A percentile compares a stretch with the other conserved stretches of the same genome.
phyloP scores from a whole-genome alignment of 2,888 invertebrate genomes.

The Oscheius myriophilus region DNA sequence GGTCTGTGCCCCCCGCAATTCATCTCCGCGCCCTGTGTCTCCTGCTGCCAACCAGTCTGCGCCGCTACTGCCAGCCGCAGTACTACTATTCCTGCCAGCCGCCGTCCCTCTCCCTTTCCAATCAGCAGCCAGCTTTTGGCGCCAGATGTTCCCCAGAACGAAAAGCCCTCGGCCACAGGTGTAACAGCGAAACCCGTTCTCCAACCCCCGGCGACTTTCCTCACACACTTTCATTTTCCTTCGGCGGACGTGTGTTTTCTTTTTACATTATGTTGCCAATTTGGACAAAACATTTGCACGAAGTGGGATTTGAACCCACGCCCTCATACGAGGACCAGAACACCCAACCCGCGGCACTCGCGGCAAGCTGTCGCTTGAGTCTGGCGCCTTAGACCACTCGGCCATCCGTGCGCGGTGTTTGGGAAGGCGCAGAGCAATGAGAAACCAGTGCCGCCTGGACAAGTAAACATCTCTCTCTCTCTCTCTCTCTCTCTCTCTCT shows the following conservation, averaged over 20 bases:
- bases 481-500: neutral
- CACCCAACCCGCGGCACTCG: too few relatives aligned
- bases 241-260: too few relatives aligned
- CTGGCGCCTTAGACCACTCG: constrained; percentile 73
- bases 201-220: too few relatives aligned
- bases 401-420: constrained; percentile 69
- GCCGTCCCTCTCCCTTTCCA: neutral
- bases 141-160: neutral
- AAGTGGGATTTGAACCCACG: constrained; percentile 2
- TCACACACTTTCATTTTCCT: too few relatives aligned
- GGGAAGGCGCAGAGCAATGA: too few relatives aligned
- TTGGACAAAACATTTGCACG: neutral
- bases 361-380: constrained; percentile 66
- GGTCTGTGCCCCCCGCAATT: too few relatives aligned
- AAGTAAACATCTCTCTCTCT: constrained; percentile 8
- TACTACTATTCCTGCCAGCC: too few relatives aligned
- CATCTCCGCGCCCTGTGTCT: too few relatives aligned
- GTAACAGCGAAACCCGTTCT: constrained; percentile 9
- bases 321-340: too few relatives aligned
- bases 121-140: constrained; percentile 1
- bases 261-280: neutral
- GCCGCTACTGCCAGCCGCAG: too few relatives aligned
- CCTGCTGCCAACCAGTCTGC: too few relatives aligned
- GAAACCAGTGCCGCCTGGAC: too few relatives aligned
- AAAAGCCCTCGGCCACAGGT: constrained; percentile 4